Percentiles rank a stretch among this genome's conserved stretches.
Evolutionary conservation across 2,888 invertebrate species (phyloP).

Genomic region (Hypolimnas misippus): DNA sequence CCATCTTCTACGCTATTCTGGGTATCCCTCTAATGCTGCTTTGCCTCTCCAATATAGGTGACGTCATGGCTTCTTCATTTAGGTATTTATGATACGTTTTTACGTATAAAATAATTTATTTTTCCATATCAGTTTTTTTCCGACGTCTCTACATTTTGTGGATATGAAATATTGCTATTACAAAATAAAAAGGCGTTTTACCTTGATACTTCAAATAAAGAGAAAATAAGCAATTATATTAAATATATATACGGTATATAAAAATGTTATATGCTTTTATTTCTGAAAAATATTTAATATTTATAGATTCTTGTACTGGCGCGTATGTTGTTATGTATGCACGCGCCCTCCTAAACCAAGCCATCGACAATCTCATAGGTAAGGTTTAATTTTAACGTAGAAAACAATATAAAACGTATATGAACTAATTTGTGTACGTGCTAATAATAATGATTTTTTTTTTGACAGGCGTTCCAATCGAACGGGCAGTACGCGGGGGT

Average conservation of each 20-base stretch:
- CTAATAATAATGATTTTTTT: no score
- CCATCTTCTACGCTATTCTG: conserved; percentile 97
- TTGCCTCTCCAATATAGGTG: conserved; percentile 96
- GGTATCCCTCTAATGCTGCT: conserved; percentile 98
- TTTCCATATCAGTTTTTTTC: neutral
- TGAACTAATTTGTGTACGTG: no score
- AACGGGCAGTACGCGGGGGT: conserved; percentile 49
- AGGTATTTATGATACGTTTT: conserved; percentile 68
- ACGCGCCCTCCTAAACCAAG: conserved; percentile 88
- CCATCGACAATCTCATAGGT: conserved; percentile 61
- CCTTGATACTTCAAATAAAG: neutral
- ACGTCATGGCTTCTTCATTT: conserved; percentile 97
- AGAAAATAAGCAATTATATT: neutral
- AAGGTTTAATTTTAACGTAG: no score
- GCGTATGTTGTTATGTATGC: conserved; percentile 95
- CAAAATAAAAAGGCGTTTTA: conserved; percentile 8
- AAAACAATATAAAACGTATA: no score
- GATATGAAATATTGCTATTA: conserved; percentile 19
- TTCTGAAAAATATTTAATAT: neutral
- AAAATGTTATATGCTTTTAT: neutral
- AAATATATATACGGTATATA: no score
- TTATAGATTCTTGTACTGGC: conserved; percentile 94
- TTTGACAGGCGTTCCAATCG: conserved; percentile 61
- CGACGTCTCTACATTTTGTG: neutral
- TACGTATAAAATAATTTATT: neutral